A percentile compares a stretch with the other conserved stretches of the same genome.
These are phyloP conservation scores for Diploscapter pachys DNA, from an alignment of 1,140 invertebrate species.

Conservation along the genomic window DNA sequence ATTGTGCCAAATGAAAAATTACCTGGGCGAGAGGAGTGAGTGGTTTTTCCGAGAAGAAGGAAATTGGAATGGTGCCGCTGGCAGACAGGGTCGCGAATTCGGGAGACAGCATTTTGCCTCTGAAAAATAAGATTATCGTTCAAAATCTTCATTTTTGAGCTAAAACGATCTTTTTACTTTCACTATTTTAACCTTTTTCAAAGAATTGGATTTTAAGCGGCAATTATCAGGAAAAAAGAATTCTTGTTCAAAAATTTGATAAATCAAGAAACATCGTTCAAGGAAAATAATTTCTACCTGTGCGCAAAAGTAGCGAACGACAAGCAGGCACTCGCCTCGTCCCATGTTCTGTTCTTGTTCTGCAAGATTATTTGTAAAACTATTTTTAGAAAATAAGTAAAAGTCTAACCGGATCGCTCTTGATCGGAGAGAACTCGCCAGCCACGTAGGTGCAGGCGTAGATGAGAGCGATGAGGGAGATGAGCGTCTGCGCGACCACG, in stretches of 20 bases:
- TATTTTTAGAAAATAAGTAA: too few species aligned
- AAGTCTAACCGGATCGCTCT: constrained; percentile 23
- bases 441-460: constrained; percentile 34
- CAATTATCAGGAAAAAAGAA: constrained; percentile 12
- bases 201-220: neutral
- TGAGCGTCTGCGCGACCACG: constrained; percentile 33
- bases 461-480: constrained; percentile 31
- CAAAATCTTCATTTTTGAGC: too few species aligned
- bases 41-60: too few species aligned
- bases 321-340: constrained; percentile 38
- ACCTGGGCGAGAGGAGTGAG: too few species aligned
- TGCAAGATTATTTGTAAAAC: neutral
- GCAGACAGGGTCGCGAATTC: too few species aligned
- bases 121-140: too few species aligned
- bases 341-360: constrained; percentile 34
- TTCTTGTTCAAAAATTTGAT: neutral
- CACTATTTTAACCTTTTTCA: too few species aligned
- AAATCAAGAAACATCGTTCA: too few species aligned
- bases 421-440: constrained; percentile 34
- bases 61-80: too few species aligned
- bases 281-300: neutral
- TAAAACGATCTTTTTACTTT: too few species aligned
- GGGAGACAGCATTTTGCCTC: too few species aligned
- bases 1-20: too few species aligned
- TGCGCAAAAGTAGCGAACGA: constrained; percentile 41